A percentile compares a stretch with the other conserved stretches of the same genome.
phyloP scores from a whole-genome alignment of 2,888 invertebrate genomes.

The Folsomia candida region DNA sequence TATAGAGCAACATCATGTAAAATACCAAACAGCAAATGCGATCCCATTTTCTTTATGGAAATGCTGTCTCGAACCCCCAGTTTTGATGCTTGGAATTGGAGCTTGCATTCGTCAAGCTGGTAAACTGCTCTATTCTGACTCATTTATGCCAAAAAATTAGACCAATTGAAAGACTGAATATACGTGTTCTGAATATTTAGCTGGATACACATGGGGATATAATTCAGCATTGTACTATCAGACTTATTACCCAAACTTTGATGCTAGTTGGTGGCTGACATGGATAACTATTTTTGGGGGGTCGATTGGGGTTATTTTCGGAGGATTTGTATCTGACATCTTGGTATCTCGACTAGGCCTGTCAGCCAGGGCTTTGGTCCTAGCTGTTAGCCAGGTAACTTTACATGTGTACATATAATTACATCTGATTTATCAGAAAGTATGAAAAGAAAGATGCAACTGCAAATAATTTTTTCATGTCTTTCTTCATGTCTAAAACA shows the following conservation, averaged over 20 bases:
- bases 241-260: constrained; percentile 82
- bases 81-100: constrained; percentile 77
- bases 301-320: constrained; percentile 65
- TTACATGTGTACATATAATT: too few relatives aligned
- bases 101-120: constrained; percentile 85
- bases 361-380: constrained; percentile 72
- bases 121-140: too few relatives aligned
- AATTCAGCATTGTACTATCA: constrained; percentile 86
- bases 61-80: constrained; percentile 63
- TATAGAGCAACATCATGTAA: neutral
- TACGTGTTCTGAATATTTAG: constrained; percentile 54
- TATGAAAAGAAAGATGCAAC: too few relatives aligned
- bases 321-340: constrained; percentile 75
- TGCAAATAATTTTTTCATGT: too few relatives aligned
- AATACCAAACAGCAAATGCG: neutral
- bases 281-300: constrained; percentile 83
- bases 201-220: constrained; percentile 87
- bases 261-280: constrained; percentile 78
- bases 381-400: constrained; percentile 53
- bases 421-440: neutral
- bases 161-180: neutral
- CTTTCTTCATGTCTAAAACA: too few relatives aligned
- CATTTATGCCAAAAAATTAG: too few relatives aligned
- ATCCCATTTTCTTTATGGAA: neutral
- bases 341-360: constrained; percentile 84